Base-by-base conservation (phyloP, 2,888 invertebrate genomes). In the Mesochorus sp. region DNA sequence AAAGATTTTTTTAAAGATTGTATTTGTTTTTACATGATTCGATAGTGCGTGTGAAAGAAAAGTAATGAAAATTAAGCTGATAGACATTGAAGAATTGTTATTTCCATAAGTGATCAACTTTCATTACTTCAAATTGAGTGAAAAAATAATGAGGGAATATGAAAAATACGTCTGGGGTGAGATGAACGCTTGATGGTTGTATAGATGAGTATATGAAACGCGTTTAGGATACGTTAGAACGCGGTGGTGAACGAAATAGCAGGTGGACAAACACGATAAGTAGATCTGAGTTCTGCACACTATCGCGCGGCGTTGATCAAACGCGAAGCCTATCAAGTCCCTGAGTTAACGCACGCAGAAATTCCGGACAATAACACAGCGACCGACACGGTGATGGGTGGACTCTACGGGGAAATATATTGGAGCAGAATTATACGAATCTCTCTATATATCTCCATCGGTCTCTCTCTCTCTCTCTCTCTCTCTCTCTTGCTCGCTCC, bases 221-320 rank as follows among this genome's bases (percentile, higher is more conserved):
- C 26, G 34, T 72, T 14, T 24, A 34, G 44, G 14, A 21, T 17
- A 49, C 28, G 57, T 24, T 28, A 19, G 14, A 17, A 31, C 14
- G 51, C 19, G 26, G 21, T 12, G 14, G 66, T 28, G 26, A 31
- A 51, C 31, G 53, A 71, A 67, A 72, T 71, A 55, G n/a, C n/a
- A n/a, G 72, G 61, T 61, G 53, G 53, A 24, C 67, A 53, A 61
- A 67, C 55, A 67, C 34, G 61, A 55, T 51, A 59, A 74, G 74
- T 67, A 61, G 72, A 76, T 37, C 26, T 34, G 34, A 1, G 12
- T 17, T 21, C 12, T 8, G n/a, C 8, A 14, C 44, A 17, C 8
- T 44, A 19, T n/a, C 31, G n/a, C 14, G 47, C 28, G 61, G 42
- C 61, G 66, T 61, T 76, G 72, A 72, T 72, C 67, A 61, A 68